Percentiles rank a stretch among this genome's conserved stretches.
These are phyloP conservation scores for Agrotis segetum DNA, from an alignment of 2,888 invertebrate genomes.

Conservation along the genomic window DNA sequence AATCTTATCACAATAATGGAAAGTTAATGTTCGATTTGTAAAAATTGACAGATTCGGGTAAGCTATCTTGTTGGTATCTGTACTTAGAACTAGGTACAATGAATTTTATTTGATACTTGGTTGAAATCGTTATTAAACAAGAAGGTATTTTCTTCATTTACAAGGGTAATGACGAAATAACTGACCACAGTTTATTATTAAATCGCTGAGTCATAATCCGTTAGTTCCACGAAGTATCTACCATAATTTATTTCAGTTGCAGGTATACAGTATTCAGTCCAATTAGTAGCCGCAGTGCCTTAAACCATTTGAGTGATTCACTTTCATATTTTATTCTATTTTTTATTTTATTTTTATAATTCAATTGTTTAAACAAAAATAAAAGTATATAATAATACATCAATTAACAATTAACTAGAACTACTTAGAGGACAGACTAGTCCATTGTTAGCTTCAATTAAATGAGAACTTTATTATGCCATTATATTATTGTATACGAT, in stretches of 20 bases:
- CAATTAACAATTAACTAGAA: too few species aligned
- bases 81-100: not conserved
- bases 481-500: too few species aligned
- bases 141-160: not conserved
- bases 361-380: too few species aligned
- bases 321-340: conserved; percentile 14
- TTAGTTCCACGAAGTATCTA: conserved; percentile 17
- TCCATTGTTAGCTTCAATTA: too few species aligned
- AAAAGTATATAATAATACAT: too few species aligned
- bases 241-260: not conserved
- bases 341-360: too few species aligned
- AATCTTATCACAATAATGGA: too few species aligned
- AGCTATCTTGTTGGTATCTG: too few species aligned
- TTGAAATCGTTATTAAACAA: not conserved
- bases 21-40: too few species aligned
- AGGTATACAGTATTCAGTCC: not conserved
- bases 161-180: conserved; percentile 4
- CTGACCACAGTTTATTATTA: conserved; percentile 17
- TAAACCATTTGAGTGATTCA: conserved; percentile 5
- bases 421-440: too few species aligned
- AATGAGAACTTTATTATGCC: too few species aligned
- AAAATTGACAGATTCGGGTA: too few species aligned
- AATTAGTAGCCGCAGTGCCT: not conserved
- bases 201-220: conserved; percentile 26
- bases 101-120: not conserved